Base-by-base conservation (phyloP, 2,888 invertebrate species). In the Microctonus brassicae region DNA sequence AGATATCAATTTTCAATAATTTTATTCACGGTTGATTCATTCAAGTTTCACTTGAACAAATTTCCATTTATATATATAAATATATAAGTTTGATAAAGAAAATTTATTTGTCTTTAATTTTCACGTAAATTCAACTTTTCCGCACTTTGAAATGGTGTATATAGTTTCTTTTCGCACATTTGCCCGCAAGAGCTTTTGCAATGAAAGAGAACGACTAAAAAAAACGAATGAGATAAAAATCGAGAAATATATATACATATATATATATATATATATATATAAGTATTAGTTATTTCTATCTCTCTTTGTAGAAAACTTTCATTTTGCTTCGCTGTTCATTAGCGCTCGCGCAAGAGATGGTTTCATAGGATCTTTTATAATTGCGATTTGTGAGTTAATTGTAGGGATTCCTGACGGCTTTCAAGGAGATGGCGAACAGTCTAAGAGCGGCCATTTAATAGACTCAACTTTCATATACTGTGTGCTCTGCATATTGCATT, bases 361-460 rank as follows among this genome's bases (percentile, higher is more conserved):
- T 65, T 47, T 70, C 70, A 58, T 47, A 52, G 70, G 58, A 64
- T 70, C 64, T 64, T 70, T 70, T 58, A 70, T 70, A 70, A 70
- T 70, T 70, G 65, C 70, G 60, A 70, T 70, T 70, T 70, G 65
- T 70, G 70, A 70, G 65, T 65, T 70, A 70, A 70, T 70, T 70
- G 70, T 70, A 70, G 52, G 64, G 69, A 70, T 70, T 70, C 63
- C 47, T 63, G 47, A 58, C 29, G 62, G 63, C 63, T 42, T 64
- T 57, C 64, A 42, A 63, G 63, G 17, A 47, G 17, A 58, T 58
- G 58, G 58, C 17, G 29, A 22, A 63, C 47, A n/a, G 42, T 29
- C 63, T n/a, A 29, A 47, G 29, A 63, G n/a, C n/a, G 29, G 17
- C 9, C 17, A 22, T 63, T 29, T 63, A 63, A 63, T 63, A 42